phyloP scores from a whole-genome alignment of 2,113 vertebrate species.

The Maccullochella peelii region DNA sequence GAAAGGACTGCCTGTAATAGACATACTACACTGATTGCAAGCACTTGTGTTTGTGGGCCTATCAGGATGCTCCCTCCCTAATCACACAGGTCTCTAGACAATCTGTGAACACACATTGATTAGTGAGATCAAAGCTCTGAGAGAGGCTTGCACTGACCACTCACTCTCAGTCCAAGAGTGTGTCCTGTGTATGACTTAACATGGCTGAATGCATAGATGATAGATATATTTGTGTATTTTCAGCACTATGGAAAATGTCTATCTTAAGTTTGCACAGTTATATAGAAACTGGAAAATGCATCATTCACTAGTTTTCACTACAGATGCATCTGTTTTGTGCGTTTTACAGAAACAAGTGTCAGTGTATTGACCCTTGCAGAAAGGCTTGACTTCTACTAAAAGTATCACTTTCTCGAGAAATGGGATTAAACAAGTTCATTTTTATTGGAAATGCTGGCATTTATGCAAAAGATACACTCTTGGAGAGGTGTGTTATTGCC shows the following conservation, averaged over 20 bases:
- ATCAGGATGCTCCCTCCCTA: constrained; percentile 14
- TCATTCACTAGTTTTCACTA: neutral
- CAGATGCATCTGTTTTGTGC: neutral
- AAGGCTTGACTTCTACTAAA: neutral
- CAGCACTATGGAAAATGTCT: neutral
- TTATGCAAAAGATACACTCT: neutral
- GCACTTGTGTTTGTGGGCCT: neutral
- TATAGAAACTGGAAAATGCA: neutral
- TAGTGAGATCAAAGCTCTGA: constrained; percentile 37
- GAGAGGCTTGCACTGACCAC: constrained; percentile 11
- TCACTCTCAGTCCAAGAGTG: constrained; percentile 16
- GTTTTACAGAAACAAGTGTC: neutral
- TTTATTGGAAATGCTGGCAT: neutral
- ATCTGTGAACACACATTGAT: constrained; percentile 19
- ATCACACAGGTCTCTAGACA: constrained; percentile 28
- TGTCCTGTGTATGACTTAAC: neutral
- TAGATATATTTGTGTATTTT: neutral
- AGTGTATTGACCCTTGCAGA: neutral
- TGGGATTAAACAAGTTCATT: neutral
- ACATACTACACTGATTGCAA: neutral
- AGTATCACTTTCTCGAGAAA: neutral
- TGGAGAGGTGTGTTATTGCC: neutral
- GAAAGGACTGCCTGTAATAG: neutral
- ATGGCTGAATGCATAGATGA: neutral
- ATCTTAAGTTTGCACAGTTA: neutral